Evolutionary conservation across 2,888 invertebrate species (phyloP).

Genomic region (Xanthia togata): DNA sequence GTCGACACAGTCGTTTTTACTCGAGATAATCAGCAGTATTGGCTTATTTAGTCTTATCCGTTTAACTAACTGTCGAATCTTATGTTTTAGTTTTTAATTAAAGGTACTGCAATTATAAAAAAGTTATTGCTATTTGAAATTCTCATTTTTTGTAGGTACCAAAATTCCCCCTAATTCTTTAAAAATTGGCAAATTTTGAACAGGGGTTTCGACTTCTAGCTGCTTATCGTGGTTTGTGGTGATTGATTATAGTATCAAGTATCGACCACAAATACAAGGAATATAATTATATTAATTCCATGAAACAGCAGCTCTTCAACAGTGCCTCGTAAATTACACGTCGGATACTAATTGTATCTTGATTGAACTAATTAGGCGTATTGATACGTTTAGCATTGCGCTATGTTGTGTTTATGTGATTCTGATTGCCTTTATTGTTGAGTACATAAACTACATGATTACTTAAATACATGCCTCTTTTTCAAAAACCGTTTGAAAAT

Average conservation of each 20-base stretch:
- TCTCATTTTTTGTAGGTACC: too few species aligned
- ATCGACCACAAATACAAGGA: background rate
- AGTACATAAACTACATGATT: background rate
- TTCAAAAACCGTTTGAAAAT: background rate
- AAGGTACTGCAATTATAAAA: too few species aligned
- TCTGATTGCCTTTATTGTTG: slow-evolving; percentile 15
- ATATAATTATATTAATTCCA: background rate
- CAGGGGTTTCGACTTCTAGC: too few species aligned
- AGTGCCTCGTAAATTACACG: slow-evolving; percentile 37
- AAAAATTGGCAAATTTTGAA: too few species aligned
- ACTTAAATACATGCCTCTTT: background rate
- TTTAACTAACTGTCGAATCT: background rate
- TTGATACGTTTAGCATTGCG: slow-evolving; percentile 6
- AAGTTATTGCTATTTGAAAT: too few species aligned
- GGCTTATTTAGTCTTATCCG: background rate
- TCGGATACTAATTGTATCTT: slow-evolving; percentile 47
- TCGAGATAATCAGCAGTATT: background rate
- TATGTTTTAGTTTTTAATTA: too few species aligned
- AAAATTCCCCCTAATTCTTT: too few species aligned
- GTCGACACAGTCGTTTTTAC: too few species aligned
- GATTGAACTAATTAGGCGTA: slow-evolving; percentile 44
- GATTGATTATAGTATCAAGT: background rate
- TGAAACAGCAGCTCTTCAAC: slow-evolving; percentile 7
- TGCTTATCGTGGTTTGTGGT: background rate
- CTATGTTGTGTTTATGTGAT: slow-evolving; percentile 18